Conservation (phyloP, 1,140 invertebrate species). For the Anadara kagoshimensis region DNA sequence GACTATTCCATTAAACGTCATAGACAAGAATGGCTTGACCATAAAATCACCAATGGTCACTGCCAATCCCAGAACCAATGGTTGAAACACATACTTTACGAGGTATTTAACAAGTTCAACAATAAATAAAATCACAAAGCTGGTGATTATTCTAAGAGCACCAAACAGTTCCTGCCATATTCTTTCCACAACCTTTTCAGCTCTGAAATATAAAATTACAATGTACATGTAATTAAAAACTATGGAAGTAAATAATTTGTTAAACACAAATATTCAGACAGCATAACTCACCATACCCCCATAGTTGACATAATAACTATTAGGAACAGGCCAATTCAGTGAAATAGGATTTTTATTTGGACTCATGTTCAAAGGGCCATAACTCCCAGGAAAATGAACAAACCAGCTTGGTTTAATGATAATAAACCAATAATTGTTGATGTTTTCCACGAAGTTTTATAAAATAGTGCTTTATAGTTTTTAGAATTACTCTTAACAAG, state of each 20-base stretch:
- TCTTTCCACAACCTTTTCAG: constrained; percentile 42
- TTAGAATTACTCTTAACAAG: too few species aligned
- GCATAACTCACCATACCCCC: too few species aligned
- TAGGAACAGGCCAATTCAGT: too few species aligned
- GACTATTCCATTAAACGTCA: constrained; percentile 53
- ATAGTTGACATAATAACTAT: too few species aligned
- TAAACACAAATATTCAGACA: too few species aligned
- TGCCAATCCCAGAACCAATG: constrained; percentile 47
- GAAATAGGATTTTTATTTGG: too few species aligned
- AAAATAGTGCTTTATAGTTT: too few species aligned
- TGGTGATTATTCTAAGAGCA: constrained; percentile 44
- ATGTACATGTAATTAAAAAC: not conserved
- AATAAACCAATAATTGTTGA: too few species aligned
- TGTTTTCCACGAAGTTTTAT: too few species aligned
- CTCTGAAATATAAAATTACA: constrained; percentile 41
- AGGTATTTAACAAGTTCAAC: constrained; percentile 50
- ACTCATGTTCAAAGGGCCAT: too few species aligned
- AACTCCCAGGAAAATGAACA: too few species aligned
- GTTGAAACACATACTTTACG: constrained; percentile 44
- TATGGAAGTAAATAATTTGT: not conserved
- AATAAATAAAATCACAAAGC: constrained; percentile 45
- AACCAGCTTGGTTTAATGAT: too few species aligned
- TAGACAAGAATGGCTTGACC: constrained; percentile 53
- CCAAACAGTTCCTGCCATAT: constrained; percentile 54
- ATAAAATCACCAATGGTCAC: constrained; percentile 50